These are phyloP conservation scores for Anabas testudineus DNA, from an alignment of 2,797 vertebrate genomes.

Conservation along the genomic window DNA sequence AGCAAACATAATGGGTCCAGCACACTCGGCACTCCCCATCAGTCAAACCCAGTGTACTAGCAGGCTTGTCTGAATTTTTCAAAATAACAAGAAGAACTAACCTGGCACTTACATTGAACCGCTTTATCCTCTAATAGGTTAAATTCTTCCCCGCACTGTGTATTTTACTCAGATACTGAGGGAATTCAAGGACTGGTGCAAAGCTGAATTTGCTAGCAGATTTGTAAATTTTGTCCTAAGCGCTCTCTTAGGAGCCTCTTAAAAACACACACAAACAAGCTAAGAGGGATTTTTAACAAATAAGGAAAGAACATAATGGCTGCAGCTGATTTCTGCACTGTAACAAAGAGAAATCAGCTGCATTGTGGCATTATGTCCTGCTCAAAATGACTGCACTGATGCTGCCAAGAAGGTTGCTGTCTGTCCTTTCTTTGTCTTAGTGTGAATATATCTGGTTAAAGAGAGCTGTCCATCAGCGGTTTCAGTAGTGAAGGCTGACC, in stretches of 20 bases:
- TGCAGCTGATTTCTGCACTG: conserved; percentile 14
- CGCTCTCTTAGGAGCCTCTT: conserved; percentile 38
- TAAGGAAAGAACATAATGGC: conserved; percentile 9
- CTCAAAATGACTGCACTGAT: conserved; percentile 21
- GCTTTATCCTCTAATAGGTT: conserved; percentile 17
- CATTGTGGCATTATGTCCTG: conserved; percentile 7
- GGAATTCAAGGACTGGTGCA: conserved; percentile 36
- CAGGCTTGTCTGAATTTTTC: conserved; percentile 37
- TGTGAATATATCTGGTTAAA: conserved; percentile 62
- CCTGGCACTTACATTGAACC: conserved; percentile 22
- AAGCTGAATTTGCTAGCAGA: conserved; percentile 49
- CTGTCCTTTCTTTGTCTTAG: conserved; percentile 15
- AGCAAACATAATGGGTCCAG: conserved; percentile 1
- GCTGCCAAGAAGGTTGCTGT: conserved; percentile 22
- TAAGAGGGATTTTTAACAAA: conserved; percentile 41
- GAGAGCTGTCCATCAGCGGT: conserved; percentile 72
- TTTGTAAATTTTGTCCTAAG: conserved; percentile 57
- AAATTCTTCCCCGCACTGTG: conserved; percentile 11
- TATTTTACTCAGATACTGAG: conserved; percentile 28
- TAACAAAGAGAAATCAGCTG: conserved; percentile 20
- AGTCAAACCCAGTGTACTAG: conserved; percentile 22
- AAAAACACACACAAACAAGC: conserved; percentile 48
- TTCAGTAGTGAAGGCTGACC: conserved; percentile 69
- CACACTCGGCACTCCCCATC: conserved; percentile 16
- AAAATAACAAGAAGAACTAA: conserved; percentile 26